Conservation (phyloP, 2,888 invertebrate genomes). For the Cremastinae sp. region DNA sequence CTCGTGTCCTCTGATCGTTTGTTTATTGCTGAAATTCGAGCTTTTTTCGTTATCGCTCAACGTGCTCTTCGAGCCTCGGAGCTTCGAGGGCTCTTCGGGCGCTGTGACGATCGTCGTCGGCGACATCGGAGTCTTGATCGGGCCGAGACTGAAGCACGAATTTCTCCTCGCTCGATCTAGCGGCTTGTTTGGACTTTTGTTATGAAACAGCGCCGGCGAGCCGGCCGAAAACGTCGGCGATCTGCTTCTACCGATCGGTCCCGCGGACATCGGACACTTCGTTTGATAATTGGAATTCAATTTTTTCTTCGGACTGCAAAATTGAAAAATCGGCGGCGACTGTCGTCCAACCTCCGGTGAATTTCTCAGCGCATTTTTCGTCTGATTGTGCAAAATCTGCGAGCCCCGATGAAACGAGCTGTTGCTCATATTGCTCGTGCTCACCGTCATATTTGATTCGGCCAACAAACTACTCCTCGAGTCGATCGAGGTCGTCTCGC, state of each 20-base stretch:
- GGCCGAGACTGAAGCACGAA: slow-evolving; percentile 67
- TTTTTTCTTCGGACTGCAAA: slow-evolving; percentile 70
- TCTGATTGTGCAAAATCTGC: slow-evolving; percentile 50
- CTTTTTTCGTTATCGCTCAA: too few relatives aligned
- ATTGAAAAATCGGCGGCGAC: slow-evolving; percentile 68
- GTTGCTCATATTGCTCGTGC: slow-evolving; percentile 40
- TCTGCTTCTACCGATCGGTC: slow-evolving; percentile 42
- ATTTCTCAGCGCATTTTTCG: slow-evolving; percentile 62
- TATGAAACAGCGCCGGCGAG: slow-evolving; percentile 63
- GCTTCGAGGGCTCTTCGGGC: slow-evolving; percentile 35
- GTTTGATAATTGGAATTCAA: slow-evolving; percentile 72
- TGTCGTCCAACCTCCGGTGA: slow-evolving; percentile 52
- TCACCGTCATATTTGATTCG: slow-evolving; percentile 37
- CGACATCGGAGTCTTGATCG: slow-evolving; percentile 68
- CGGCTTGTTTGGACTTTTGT: slow-evolving; percentile 65
- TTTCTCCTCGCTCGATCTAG: slow-evolving; percentile 69
- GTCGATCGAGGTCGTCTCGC: slow-evolving; percentile 41
- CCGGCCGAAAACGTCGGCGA: slow-evolving; percentile 64
- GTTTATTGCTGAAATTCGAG: slow-evolving; percentile 18
- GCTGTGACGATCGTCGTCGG: slow-evolving; percentile 71
- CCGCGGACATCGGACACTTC: slow-evolving; percentile 67
- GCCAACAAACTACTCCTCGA: slow-evolving; percentile 57
- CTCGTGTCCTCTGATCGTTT: slow-evolving; percentile 5
- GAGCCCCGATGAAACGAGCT: slow-evolving; percentile 49
- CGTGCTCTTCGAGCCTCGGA: slow-evolving; percentile 38